Base-by-base conservation (phyloP, 1,140 invertebrate species). In the Megathymus violae region DNA sequence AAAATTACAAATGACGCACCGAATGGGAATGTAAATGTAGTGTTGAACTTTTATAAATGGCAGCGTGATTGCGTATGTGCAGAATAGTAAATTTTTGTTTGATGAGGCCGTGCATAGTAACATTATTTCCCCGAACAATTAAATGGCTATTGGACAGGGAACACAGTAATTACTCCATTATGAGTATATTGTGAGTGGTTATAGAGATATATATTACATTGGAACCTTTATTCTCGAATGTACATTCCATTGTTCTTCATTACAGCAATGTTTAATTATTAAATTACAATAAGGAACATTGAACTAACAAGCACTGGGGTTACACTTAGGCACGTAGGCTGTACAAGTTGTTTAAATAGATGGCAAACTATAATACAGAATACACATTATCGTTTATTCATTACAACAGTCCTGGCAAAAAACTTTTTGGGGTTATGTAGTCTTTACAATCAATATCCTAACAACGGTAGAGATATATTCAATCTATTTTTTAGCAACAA, bases 41-140 rank as follows among this genome's bases (percentile, higher is more conserved):
- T 38, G 31, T 51, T 52, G 36, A 52, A 52, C 36, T 52, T 52
- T 52, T 19, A 41, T 22, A 40, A 52, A 25, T 9, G 10, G 16
- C 36, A 25, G 14, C 11, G 48, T 17, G 25, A 17, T 54, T 41
- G 27, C 36, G 2, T 41, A 15, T 17, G 5, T 25, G 14, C 11
- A 54, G 36, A 54, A 54, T 34, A 19, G 36, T 36, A 40, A 31
- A 41, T 54, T 22, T 54, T 54, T 41, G 11, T 41, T 9, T 38
- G 17, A 34, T 38, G 34, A 34, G 36, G 40, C 19, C n/a, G 17
- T n/a, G 36, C 19, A 40, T 54, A 16, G 11, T 41, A 25, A 15
- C 38, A 16, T 51, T 40, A 34, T 38, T 25, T 25, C 19, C 27
- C 34, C 34, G 14, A 22, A 17, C n/a, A 17, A 36, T 0, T 52